Conservation (phyloP, 37 sponge, comb jelly and placozoan genomes). For the Bolinopsis microptera region DNA sequence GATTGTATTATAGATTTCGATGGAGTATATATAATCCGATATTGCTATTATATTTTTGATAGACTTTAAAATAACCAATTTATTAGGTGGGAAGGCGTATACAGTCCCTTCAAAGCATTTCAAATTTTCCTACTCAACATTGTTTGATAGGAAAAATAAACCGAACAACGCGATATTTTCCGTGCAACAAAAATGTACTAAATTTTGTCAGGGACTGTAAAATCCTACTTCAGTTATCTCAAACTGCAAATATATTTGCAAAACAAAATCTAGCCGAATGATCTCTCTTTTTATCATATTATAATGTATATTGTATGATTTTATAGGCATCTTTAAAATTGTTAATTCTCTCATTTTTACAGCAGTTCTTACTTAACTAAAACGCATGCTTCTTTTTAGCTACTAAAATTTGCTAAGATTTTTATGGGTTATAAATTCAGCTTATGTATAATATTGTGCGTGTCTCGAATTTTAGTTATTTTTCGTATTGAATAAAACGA, state of each 20-base stretch:
- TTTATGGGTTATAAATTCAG: background rate
- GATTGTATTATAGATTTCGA: conserved; percentile 22
- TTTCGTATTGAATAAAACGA: background rate
- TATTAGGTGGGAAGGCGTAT: background rate
- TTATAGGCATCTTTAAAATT: background rate
- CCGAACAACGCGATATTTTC: no score
- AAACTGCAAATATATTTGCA: background rate
- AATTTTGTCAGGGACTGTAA: background rate
- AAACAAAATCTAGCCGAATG: background rate
- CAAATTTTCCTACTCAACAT: no score
- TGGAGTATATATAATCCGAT: background rate
- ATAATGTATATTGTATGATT: background rate
- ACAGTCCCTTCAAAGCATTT: background rate
- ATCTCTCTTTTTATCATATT: background rate
- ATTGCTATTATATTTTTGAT: background rate
- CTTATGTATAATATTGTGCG: background rate
- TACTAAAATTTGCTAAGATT: background rate
- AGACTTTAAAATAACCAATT: background rate
- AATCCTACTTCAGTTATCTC: background rate
- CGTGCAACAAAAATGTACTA: no score
- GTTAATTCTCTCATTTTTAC: background rate
- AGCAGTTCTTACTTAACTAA: background rate
- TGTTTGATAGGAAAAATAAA: no score
- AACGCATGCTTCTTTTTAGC: background rate
- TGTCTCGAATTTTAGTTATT: background rate